A percentile compares a stretch with the other conserved stretches of the same genome.
These are phyloP conservation scores for Orbicella faveolata DNA, from an alignment of 64 coral and sea anemone species.

Conservation along the genomic window DNA sequence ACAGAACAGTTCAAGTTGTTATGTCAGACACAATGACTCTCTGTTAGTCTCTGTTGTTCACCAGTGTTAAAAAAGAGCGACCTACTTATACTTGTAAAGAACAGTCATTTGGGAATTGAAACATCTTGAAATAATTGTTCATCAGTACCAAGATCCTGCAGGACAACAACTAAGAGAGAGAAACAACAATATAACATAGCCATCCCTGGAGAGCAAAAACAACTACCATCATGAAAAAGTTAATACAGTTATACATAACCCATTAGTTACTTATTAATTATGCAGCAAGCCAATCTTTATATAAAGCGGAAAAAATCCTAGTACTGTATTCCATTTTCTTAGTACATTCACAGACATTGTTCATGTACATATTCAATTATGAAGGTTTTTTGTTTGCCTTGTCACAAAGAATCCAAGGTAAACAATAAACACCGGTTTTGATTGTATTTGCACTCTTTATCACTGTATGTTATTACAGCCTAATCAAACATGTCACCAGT, in stretches of 20 bases:
- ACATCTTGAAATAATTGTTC: background rate
- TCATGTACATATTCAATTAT: background rate
- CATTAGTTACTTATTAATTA: too few species aligned
- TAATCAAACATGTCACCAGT: background rate
- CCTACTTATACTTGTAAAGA: background rate
- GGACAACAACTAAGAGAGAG: too few species aligned
- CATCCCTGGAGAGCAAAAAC: too few species aligned
- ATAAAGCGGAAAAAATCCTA: background rate
- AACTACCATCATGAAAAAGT: too few species aligned
- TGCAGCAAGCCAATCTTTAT: background rate
- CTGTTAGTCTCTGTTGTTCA: background rate
- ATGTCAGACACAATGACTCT: background rate
- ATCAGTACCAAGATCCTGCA: too few species aligned
- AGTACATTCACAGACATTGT: background rate
- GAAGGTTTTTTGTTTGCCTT: constrained; percentile 3
- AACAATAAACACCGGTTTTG: background rate
- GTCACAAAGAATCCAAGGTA: background rate
- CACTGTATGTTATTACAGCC: background rate
- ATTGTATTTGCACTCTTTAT: background rate
- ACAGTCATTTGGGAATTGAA: constrained; percentile 2
- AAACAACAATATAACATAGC: too few species aligned
- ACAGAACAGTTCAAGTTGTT: too few species aligned
- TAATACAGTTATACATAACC: too few species aligned
- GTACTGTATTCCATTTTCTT: background rate
- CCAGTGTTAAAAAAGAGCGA: background rate